phyloP scores from a whole-genome alignment of 2,797 vertebrate species.

The Pseudomugil gertrudae region DNA sequence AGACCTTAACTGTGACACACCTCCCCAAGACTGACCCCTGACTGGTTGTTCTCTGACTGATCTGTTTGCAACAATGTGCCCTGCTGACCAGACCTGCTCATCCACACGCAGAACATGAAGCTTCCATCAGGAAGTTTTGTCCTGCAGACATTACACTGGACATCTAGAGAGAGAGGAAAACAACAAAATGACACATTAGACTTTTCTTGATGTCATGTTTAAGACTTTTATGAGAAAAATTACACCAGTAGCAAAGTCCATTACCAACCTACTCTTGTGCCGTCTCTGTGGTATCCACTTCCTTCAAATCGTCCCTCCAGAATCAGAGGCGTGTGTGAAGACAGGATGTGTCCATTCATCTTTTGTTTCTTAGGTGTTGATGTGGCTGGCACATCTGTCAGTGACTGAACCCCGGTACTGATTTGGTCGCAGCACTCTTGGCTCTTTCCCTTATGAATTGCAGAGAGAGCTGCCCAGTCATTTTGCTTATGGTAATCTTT shows the following conservation, averaged over 20 bases:
- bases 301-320: constrained; percentile 85
- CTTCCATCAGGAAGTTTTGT: constrained; percentile 74
- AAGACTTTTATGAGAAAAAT: background rate
- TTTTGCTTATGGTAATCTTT: constrained; percentile 5
- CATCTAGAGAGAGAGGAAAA: constrained; percentile 72
- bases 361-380: constrained; percentile 87
- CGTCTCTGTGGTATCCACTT: constrained; percentile 89
- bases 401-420: constrained; percentile 25
- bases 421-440: constrained; percentile 35
- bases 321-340: constrained; percentile 64
- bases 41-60: constrained; percentile 73
- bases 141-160: constrained; percentile 86
- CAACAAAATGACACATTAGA: background rate
- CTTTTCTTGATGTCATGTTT: background rate
- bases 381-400: constrained; percentile 76
- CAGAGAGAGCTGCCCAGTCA: constrained; percentile 56
- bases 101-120: constrained; percentile 88
- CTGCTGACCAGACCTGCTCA: constrained; percentile 82
- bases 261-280: constrained; percentile 85
- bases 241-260: background rate
- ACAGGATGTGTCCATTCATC: constrained; percentile 7
- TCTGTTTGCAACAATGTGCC: constrained; percentile 74
- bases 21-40: constrained; percentile 81
- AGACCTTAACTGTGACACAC: constrained; percentile 66
- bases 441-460: constrained; percentile 56